phyloP scores from a whole-genome alignment of 1,140 invertebrate genomes.

The Muscidifurax raptorellus region DNA sequence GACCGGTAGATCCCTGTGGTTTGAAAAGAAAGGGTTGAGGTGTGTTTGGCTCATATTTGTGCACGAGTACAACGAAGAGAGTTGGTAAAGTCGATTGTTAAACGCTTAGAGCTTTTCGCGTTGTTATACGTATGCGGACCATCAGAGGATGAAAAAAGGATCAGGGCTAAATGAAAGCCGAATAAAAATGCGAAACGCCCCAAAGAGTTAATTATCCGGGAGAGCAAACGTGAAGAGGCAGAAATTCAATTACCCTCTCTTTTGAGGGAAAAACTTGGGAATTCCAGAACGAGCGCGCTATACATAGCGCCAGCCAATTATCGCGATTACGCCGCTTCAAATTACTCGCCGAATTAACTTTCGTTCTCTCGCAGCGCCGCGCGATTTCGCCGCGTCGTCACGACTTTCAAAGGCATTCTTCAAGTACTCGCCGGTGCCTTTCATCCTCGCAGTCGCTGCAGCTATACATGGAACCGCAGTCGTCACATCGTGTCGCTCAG shows the following conservation, averaged over 20 bases:
- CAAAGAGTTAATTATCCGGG: slow-evolving; percentile 13
- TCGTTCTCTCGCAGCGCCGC: neutral
- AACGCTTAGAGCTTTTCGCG: too few relatives aligned
- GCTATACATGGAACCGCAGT: neutral
- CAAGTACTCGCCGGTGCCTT: neutral
- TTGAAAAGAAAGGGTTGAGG: neutral
- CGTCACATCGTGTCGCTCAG: neutral
- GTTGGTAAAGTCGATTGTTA: too few relatives aligned
- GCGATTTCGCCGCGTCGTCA: neutral
- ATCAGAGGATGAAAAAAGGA: neutral
- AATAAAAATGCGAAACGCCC: neutral
- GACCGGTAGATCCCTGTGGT: slow-evolving; percentile 71
- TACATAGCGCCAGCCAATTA: neutral
- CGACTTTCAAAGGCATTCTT: neutral
- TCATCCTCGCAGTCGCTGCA: neutral
- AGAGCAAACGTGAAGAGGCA: neutral
- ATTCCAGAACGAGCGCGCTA: neutral
- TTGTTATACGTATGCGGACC: too few relatives aligned
- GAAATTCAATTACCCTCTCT: slow-evolving; percentile 12
- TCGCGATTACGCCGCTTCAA: neutral
- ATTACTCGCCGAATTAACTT: slow-evolving; percentile 18
- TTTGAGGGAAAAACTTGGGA: slow-evolving; percentile 3
- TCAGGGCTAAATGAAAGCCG: neutral
- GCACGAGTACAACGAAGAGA: too few relatives aligned
- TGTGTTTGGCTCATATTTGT: too few relatives aligned